Percentiles rank a stretch among this genome's conserved stretches.
Conservation (phyloP, 2,797 vertebrate genomes). For the Neopelma chrysocephalum region DNA sequence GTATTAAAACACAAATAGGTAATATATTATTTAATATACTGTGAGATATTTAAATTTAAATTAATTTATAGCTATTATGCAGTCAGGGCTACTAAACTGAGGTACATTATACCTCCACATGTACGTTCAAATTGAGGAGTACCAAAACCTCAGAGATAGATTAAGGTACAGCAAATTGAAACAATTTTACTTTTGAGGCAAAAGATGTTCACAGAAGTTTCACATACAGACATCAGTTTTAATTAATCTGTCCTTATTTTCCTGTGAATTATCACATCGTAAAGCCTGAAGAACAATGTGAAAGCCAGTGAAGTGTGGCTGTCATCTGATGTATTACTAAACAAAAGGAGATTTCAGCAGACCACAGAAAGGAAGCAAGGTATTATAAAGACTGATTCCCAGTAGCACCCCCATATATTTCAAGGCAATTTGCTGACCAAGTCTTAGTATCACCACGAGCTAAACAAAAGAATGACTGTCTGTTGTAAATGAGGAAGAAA, state of each 20-base stretch:
- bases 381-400: neutral
- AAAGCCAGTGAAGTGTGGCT: neutral
- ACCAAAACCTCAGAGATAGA: neutral
- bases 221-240: neutral
- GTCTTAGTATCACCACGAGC: neutral
- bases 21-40: neutral
- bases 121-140: neutral
- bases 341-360: neutral
- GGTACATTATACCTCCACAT: neutral
- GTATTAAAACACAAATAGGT: neutral
- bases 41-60: neutral
- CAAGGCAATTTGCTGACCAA: neutral
- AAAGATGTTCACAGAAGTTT: neutral
- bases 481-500: neutral
- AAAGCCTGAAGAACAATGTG: neutral
- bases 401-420: neutral
- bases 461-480: neutral
- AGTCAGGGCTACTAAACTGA: neutral
- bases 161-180: neutral
- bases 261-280: neutral
- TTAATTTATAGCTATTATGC: neutral
- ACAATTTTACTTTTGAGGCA: neutral
- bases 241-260: conserved; percentile 18
- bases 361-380: neutral
- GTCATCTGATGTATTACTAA: neutral